A percentile compares a stretch with the other conserved stretches of the same genome.
These are phyloP conservation scores for Pantherophis alleghaniensis DNA, from an alignment of 2,797 vertebrate genomes.

Conservation along the genomic window DNA sequence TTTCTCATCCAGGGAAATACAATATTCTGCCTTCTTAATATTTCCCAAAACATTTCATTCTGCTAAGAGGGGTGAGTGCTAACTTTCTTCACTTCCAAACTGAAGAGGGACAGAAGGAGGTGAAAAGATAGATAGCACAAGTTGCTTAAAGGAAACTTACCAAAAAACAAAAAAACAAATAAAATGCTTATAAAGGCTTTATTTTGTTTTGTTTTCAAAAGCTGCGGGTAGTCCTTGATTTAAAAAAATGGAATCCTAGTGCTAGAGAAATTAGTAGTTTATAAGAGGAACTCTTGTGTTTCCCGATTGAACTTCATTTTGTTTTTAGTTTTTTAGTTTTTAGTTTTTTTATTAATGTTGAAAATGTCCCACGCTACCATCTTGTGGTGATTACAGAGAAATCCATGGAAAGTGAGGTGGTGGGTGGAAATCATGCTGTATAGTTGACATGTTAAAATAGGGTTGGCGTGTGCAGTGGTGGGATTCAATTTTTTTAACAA, in stretches of 20 bases:
- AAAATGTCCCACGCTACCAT: constrained; percentile 38
- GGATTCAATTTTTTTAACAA: too few species aligned
- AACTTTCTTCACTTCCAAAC: background rate
- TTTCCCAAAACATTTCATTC: too few species aligned
- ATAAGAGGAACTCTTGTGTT: background rate
- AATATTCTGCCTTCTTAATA: too few species aligned
- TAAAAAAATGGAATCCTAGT: background rate
- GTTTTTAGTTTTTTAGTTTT: too few species aligned
- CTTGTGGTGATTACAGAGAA: constrained; percentile 39
- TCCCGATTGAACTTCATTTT: background rate
- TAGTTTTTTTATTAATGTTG: background rate
- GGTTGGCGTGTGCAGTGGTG: background rate
- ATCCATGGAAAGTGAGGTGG: background rate
- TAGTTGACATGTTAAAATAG: background rate
- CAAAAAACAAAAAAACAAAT: background rate
- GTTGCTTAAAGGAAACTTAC: constrained; percentile 3
- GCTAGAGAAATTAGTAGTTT: background rate
- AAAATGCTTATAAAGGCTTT: background rate
- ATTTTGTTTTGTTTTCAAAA: background rate
- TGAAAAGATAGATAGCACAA: background rate
- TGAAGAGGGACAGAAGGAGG: background rate
- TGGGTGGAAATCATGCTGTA: background rate
- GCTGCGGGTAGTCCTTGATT: background rate
- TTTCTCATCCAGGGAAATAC: too few species aligned
- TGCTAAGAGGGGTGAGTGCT: too few species aligned